These are phyloP conservation scores for Phylloscopus trochiloides DNA, from an alignment of 2,113 vertebrate species.

Conservation along the genomic window DNA sequence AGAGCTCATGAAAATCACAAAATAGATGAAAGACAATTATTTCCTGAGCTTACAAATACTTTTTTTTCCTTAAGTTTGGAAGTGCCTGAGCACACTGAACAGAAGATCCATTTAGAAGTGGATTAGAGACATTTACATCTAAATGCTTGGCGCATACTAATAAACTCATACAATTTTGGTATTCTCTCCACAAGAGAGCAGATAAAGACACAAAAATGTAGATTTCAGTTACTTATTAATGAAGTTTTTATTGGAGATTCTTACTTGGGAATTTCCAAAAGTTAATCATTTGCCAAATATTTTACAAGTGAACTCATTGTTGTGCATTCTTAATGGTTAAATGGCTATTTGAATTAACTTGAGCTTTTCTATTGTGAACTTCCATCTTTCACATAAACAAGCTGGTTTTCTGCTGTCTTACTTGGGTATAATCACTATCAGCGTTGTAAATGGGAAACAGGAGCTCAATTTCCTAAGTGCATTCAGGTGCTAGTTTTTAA, in stretches of 20 bases:
- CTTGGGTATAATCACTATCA: background rate
- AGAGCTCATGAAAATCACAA: background rate
- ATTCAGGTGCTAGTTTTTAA: background rate
- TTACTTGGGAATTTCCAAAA: background rate
- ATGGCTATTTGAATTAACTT: background rate
- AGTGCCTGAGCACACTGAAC: conserved; percentile 1
- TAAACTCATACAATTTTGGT: conserved; percentile 14
- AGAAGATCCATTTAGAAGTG: conserved; percentile 55
- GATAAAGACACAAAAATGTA: background rate
- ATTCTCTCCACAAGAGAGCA: background rate
- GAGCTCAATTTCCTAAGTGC: background rate
- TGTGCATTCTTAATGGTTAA: background rate
- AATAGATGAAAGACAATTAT: background rate
- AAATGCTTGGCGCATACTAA: conserved; percentile 31
- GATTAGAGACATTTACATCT: conserved; percentile 45
- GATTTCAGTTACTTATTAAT: conserved; percentile 2
- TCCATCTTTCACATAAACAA: background rate
- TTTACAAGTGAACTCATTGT: background rate
- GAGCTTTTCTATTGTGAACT: background rate
- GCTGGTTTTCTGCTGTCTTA: background rate
- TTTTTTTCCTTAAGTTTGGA: conserved; percentile 8
- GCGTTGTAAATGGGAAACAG: background rate
- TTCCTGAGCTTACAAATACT: background rate
- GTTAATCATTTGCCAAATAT: background rate
- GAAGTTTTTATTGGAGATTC: background rate